phyloP scores from a whole-genome alignment of 2,888 invertebrate species.

The Sturmia bella region DNA sequence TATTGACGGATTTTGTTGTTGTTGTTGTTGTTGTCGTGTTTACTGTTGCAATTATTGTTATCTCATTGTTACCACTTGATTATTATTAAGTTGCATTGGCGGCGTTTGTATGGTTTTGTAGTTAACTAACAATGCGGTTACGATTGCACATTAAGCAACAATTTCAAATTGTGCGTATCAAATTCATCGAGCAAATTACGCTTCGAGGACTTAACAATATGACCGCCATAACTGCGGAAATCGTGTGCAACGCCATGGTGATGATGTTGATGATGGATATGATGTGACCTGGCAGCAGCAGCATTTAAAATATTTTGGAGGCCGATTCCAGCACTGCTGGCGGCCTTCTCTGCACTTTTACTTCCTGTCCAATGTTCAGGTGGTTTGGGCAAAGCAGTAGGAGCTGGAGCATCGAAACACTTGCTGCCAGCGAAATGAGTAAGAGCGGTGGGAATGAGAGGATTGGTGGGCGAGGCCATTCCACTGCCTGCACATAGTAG shows the following conservation, averaged over 20 bases:
- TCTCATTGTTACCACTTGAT: constrained; percentile 55
- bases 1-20: constrained; percentile 72
- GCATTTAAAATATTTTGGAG: constrained; percentile 73
- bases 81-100: constrained; percentile 68
- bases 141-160: constrained; percentile 85
- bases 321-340: constrained; percentile 76
- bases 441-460: constrained; percentile 80
- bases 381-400: constrained; percentile 90
- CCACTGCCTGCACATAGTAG: constrained; percentile 73
- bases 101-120: constrained; percentile 44
- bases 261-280: constrained; percentile 58
- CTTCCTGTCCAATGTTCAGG: constrained; percentile 88
- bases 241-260: constrained; percentile 62
- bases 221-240: constrained; percentile 71
- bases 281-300: constrained; percentile 63
- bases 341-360: constrained; percentile 68
- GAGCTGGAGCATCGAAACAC: constrained; percentile 91
- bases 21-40: constrained; percentile 62
- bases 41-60: constrained; percentile 12
- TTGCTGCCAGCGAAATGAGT: constrained; percentile 87
- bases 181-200: constrained; percentile 82
- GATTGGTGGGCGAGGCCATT: constrained; percentile 77
- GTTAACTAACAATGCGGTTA: constrained; percentile 75
- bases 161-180: constrained; percentile 85
- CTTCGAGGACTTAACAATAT: constrained; percentile 77